phyloP scores from a whole-genome alignment of 2,797 vertebrate genomes.

The Xenentodon cancila region DNA sequence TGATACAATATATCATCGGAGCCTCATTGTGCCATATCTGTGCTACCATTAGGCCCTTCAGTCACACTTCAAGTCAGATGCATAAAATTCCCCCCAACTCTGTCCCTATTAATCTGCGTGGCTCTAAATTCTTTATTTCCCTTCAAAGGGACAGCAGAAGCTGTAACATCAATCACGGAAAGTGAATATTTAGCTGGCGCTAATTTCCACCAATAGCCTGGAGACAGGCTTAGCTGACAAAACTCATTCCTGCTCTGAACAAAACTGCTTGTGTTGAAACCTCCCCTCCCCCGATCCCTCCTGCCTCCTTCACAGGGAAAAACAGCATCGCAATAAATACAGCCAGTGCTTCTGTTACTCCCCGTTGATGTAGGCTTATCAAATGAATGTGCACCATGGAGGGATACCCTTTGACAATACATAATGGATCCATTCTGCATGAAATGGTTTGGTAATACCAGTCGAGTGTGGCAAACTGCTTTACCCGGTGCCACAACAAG shows the following conservation, averaged over 20 bases:
- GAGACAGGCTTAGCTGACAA: conserved; percentile 86
- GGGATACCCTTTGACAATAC: conserved; percentile 80
- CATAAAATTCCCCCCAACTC: conserved; percentile 68
- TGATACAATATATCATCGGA: conserved; percentile 62
- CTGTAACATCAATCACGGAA: conserved; percentile 86
- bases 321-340: conserved; percentile 82
- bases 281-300: conserved; percentile 72
- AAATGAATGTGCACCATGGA: conserved; percentile 81
- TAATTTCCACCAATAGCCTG: conserved; percentile 87
- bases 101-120: conserved; percentile 81
- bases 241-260: conserved; percentile 83
- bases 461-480: conserved; percentile 81
- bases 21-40: conserved; percentile 71
- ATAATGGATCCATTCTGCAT: conserved; percentile 81
- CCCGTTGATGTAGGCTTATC: conserved; percentile 81
- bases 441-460: conserved; percentile 82
- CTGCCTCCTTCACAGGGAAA: conserved; percentile 73
- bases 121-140: conserved; percentile 84
- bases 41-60: conserved; percentile 72
- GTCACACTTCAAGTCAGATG: conserved; percentile 71
- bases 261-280: conserved; percentile 80
- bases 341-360: conserved; percentile 79
- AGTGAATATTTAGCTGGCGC: conserved; percentile 84
- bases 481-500: conserved; percentile 78
- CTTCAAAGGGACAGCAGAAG: conserved; percentile 83